Base-by-base conservation (phyloP, 2,113 vertebrate species). In the Noturus placidus region DNA sequence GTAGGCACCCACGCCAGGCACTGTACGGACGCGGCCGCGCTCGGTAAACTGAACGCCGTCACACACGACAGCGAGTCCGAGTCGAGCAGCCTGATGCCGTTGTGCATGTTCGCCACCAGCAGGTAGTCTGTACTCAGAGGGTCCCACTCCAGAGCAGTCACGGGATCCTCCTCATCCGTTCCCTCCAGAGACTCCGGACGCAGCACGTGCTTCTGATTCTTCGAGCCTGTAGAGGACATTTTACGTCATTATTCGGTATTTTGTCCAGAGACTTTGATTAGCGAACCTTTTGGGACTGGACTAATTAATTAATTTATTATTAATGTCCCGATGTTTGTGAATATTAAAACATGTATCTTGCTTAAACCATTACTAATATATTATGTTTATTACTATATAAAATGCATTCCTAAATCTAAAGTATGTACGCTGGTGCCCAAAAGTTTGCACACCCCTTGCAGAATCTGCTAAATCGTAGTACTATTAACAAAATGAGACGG, bases 61-160 rank as follows among this genome's bases (percentile, higher is more conserved):
- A 99, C 97, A 87, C 97, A 99, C n/a, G 90, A 93, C 87, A 97
- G 91, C 54, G 97, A 97, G 85, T 98, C 97, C 0, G 97, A 97
- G 93, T 99, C 98, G 74, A 99, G 93, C 14, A 99, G 94, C 30
- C 98, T 95, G 91, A 99, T 96, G 2, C 97, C 98, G 67, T 97
- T 96, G 88, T 97, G 97, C 61, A 97, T 94, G 93, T 99, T 99
- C 20, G 97, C 97, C 91, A 99, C 97, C 85, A 99, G 96, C 88
- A 99, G 95, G 90, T 99, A 99, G 89, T 99, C 97, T 0, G 94
- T 95, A 56, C 98, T 99, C 27, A 99, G 94, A 15, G 95, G 97
- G 92, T 99, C 98, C 98, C 98, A 99, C 84, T 99, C 98, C 89
- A 99, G 90, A 0, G 97, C 98, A 5, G 97, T 97, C 82, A 99